Evolutionary conservation across 2,888 invertebrate genomes (phyloP).

Genomic region (Parasteatoda lunata): DNA sequence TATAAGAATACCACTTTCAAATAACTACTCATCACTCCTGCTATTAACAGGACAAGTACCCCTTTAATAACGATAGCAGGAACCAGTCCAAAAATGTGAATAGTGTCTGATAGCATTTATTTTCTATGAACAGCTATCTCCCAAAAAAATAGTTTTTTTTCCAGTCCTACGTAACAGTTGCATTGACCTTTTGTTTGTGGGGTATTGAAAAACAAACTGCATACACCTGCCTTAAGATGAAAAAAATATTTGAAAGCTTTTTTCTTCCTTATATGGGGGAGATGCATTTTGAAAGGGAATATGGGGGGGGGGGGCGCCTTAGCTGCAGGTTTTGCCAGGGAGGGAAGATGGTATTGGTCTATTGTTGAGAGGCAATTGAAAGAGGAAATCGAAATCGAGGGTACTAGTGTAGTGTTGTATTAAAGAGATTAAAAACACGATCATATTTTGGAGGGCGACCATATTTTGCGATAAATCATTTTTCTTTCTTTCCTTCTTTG

Average conservation of each 20-base stretch:
- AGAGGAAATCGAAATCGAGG: constrained; percentile 36
- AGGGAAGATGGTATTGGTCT: constrained; percentile 52
- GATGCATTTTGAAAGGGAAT: constrained; percentile 4
- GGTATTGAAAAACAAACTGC: constrained; percentile 51
- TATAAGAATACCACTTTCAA: no score
- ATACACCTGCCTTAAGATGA: constrained; percentile 48
- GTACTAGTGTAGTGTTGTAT: constrained; percentile 23
- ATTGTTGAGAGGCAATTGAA: constrained; percentile 33
- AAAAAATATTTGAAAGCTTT: constrained; percentile 12
- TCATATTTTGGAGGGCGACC: no score
- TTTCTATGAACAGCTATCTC: background rate
- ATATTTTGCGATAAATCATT: no score
- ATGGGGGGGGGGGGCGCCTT: no score
- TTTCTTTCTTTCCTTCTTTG: no score
- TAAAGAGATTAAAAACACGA: constrained; percentile 19
- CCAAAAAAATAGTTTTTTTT: background rate
- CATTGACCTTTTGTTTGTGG: constrained; percentile 58
- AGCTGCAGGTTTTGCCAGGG: constrained; percentile 13
- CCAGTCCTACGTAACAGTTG: constrained; percentile 57
- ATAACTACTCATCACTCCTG: background rate
- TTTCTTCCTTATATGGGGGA: constrained; percentile 32
- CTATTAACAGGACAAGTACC: background rate
- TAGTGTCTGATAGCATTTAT: background rate
- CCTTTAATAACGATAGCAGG: background rate
- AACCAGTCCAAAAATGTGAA: background rate